These are phyloP conservation scores for Cephalopterus ornatus DNA, from an alignment of 2,113 vertebrate species.

Conservation along the genomic window DNA sequence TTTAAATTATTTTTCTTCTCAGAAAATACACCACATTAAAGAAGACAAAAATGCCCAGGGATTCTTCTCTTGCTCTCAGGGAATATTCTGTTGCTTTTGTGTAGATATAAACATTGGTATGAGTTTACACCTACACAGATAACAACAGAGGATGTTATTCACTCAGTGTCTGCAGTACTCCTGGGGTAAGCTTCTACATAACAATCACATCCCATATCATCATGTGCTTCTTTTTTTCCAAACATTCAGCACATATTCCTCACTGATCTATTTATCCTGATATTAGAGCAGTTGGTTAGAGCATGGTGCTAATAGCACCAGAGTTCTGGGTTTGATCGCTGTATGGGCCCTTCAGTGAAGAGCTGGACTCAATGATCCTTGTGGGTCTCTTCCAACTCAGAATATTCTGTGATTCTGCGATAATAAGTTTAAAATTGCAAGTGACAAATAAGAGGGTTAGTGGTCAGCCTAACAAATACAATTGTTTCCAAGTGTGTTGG, in stretches of 20 bases:
- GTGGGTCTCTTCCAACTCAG: neutral
- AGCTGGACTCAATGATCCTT: neutral
- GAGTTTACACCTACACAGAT: neutral
- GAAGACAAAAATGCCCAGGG: neutral
- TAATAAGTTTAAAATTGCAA: neutral
- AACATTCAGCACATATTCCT: neutral
- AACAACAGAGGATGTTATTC: neutral
- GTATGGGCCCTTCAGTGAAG: neutral
- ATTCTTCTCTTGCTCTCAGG: neutral
- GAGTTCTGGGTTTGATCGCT: neutral
- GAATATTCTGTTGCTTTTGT: neutral
- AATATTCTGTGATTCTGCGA: neutral
- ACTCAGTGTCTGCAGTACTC: neutral
- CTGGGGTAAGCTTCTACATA: neutral
- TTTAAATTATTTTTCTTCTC: neutral
- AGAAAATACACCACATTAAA: neutral
- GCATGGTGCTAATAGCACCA: fast-evolving
- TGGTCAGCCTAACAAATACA: neutral
- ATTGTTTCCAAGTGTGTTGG: neutral
- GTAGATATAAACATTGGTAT: neutral
- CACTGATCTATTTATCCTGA: neutral
- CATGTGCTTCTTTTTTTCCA: fast-evolving
- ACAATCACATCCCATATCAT: neutral
- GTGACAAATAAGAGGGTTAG: neutral
- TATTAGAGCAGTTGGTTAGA: neutral